Conservation (phyloP, 1,140 invertebrate species). For the Hydropsyche tenuis region DNA sequence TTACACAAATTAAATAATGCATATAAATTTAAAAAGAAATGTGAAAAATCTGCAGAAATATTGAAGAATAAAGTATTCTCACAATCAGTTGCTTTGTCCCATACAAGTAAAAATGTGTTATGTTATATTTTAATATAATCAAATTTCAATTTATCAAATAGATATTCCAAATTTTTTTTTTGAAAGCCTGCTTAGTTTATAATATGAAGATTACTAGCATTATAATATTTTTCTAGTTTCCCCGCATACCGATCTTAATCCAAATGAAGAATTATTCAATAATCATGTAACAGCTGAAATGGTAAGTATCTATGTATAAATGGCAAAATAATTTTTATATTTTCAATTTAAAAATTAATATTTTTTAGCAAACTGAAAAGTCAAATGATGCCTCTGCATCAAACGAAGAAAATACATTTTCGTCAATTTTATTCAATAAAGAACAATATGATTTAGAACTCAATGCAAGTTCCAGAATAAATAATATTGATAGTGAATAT, state of each 20-base stretch:
- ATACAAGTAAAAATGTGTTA: neutral
- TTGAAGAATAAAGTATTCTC: neutral
- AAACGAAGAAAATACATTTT: no score
- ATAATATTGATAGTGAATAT: no score
- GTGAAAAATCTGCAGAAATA: conserved; percentile 33
- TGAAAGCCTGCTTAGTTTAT: neutral
- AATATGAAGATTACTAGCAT: neutral
- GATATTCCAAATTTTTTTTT: neutral
- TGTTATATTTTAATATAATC: neutral
- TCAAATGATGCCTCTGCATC: no score
- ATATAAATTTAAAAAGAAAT: conserved; percentile 39
- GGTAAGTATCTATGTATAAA: no score
- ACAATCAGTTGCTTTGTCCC: neutral
- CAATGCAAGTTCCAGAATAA: no score
- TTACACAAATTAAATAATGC: conserved; percentile 38
- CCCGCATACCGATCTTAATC: neutral
- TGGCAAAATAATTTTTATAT: no score
- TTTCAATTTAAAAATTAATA: no score
- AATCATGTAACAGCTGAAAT: no score
- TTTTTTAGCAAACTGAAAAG: no score
- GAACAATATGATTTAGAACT: no score
- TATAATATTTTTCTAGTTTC: neutral
- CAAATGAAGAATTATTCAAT: neutral
- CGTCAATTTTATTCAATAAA: no score
- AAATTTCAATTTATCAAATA: neutral